Base-by-base conservation (phyloP, 2,797 vertebrate species). In the Semaprochilodus insignis region DNA sequence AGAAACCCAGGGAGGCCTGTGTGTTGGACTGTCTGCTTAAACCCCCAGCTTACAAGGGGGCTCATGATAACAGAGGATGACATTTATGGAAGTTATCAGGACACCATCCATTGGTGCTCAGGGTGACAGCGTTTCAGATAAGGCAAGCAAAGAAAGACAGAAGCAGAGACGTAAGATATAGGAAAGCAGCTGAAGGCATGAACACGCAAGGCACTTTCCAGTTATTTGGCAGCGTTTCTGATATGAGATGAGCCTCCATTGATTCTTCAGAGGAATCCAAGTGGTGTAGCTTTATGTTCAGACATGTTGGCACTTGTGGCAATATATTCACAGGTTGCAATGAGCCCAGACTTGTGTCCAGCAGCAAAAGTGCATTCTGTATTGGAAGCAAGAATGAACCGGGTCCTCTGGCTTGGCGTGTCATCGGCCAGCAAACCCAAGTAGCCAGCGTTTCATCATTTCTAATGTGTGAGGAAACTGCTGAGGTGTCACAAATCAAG, bases 21-120 rank as follows among this genome's bases (percentile, higher is more conserved):
- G 36, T 80, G 19, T 69, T 23, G 0, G 4, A 70, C 60, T 63
- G 44, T 40, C 62, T 52, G 13, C 55, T n/a, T n/a, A n/a, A n/a
- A n/a, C 54, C 67, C 54, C 66, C 48, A 19, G 36, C 66, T 57
- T 55, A 77, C 36, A 48, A 69, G 40, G 4, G 36, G 57, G 13
- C 62, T 78, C 54, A 48, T 34, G 67, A 60, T 63, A n/a, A 36
- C 59, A 11, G 57, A 66, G 48, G 54, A 44, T 75, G 81, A 81
- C 81, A 76, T 81, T 69, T 76, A 21, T 36, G 48, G 74, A 82
- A 60, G 44, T 77, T 81, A 77, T 77, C 79, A 79, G 65, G 71
- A 73, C 81, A 74, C 15, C 55, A 78, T 83, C 62, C 63, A 63
- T 55, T 81, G 19, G 1, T 62, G 66, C 62, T 65, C 59, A 79